These are phyloP conservation scores for Ammodytes dubius DNA, from an alignment of 2,113 vertebrate genomes.

Conservation along the genomic window DNA sequence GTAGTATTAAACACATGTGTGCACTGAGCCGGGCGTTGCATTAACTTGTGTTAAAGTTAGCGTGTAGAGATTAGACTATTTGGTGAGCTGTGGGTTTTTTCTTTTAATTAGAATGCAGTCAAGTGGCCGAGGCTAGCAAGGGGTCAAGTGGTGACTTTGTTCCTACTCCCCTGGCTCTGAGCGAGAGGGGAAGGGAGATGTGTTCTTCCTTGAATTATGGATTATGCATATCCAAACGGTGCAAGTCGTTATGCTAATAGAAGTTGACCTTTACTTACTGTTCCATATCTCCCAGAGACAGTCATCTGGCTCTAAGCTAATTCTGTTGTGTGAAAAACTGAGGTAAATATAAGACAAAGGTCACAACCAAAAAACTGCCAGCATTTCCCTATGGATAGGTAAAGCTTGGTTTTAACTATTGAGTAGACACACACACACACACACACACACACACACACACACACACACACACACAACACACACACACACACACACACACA, in stretches of 20 bases:
- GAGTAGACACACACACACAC: conserved; percentile 8
- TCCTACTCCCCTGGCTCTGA: conserved; percentile 70
- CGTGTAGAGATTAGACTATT: conserved; percentile 67
- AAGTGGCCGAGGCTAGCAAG: conserved; percentile 69
- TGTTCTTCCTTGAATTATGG: conserved; percentile 78
- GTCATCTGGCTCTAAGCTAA: conserved; percentile 65
- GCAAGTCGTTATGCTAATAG: conserved; percentile 75
- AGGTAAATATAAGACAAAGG: conserved; percentile 2
- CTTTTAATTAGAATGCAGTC: conserved; percentile 84
- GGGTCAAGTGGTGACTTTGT: conserved; percentile 83
- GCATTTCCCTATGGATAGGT: conserved; percentile 1
- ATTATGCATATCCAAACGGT: conserved; percentile 78
- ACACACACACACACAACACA: conserved; percentile 1
- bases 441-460: background rate
- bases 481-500: background rate
- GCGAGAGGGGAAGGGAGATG: conserved; percentile 15
- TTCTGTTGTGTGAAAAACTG: conserved; percentile 23
- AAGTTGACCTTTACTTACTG: conserved; percentile 79
- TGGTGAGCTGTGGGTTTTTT: conserved; percentile 70
- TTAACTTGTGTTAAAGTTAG: conserved; percentile 69
- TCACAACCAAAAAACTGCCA: background rate
- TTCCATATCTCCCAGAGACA: conserved; percentile 73
- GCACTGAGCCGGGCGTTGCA: conserved; percentile 54
- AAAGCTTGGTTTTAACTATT: conserved; percentile 31
- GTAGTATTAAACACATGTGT: conserved; percentile 60